These are phyloP conservation scores for Eupithecia tripunctaria DNA, from an alignment of 2,888 invertebrate species.

Conservation along the genomic window DNA sequence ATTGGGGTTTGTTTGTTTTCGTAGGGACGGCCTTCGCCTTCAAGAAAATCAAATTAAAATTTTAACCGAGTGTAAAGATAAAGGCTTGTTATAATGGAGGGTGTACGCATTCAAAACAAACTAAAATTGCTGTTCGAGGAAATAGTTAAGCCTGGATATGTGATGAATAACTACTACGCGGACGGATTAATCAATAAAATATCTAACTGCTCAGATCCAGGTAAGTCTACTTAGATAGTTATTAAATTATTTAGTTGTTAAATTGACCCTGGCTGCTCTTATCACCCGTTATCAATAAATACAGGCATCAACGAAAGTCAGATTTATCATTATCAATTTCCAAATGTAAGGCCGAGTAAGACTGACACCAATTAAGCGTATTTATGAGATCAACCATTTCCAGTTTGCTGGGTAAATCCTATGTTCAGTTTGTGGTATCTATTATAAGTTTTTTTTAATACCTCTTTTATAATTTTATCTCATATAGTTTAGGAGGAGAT, in stretches of 20 bases:
- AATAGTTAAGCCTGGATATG: constrained; percentile 84
- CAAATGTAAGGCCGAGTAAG: no score
- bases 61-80: not conserved
- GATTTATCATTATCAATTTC: no score
- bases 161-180: constrained; percentile 86
- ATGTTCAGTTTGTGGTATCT: no score
- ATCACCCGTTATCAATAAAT: not conserved
- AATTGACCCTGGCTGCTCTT: not conserved
- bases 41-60: not conserved
- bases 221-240: constrained; percentile 50
- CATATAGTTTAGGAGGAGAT: no score
- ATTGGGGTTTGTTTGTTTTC: not conserved
- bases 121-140: constrained; percentile 84
- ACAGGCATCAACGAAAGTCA: not conserved
- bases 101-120: constrained; percentile 73
- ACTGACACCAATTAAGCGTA: no score
- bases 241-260: not conserved
- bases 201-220: constrained; percentile 77
- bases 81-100: constrained; percentile 51
- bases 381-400: no score
- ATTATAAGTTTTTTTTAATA: no score
- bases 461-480: no score
- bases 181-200: constrained; percentile 87
- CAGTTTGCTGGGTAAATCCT: no score
- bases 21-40: not conserved